Evolutionary conservation across 2,888 invertebrate species (phyloP).

Genomic region (Agonopterix heracliana): DNA sequence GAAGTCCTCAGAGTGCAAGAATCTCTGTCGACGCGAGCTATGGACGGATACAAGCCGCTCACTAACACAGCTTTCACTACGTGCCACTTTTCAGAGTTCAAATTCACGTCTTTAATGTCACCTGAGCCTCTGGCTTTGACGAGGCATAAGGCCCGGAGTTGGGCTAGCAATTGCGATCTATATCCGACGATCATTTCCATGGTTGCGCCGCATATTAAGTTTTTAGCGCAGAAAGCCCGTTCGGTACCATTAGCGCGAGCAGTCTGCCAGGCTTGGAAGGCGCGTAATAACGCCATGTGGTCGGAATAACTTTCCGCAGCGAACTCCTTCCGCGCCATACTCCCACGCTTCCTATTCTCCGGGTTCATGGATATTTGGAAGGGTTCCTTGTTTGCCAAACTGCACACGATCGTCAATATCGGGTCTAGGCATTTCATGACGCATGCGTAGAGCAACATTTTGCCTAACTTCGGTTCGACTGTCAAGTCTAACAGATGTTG

Average conservation of each 20-base stretch:
- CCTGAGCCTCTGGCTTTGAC: slow-evolving; percentile 78
- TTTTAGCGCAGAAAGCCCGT: slow-evolving; percentile 82
- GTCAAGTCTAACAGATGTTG: slow-evolving; percentile 93
- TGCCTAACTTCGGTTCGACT: slow-evolving; percentile 93
- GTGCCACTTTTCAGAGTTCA: slow-evolving; percentile 91
- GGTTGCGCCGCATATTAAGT: slow-evolving; percentile 85
- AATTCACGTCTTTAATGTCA: slow-evolving; percentile 82
- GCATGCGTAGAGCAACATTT: slow-evolving; percentile 92
- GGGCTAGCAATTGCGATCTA: slow-evolving; percentile 87
- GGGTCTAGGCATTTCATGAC: slow-evolving; percentile 96
- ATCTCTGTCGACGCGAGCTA: slow-evolving; percentile 84
- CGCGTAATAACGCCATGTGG: slow-evolving; percentile 89
- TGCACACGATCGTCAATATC: slow-evolving; percentile 91
- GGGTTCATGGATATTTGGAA: slow-evolving; percentile 85
- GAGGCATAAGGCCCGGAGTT: slow-evolving; percentile 85
- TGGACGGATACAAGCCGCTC: slow-evolving; percentile 93
- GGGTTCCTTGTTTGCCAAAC: slow-evolving; percentile 86
- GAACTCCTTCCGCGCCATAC: slow-evolving; percentile 80
- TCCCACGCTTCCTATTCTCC: slow-evolving; percentile 78
- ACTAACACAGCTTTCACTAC: slow-evolving; percentile 92
- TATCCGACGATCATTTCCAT: slow-evolving; percentile 95
- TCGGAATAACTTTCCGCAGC: slow-evolving; percentile 89
- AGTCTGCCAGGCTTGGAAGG: slow-evolving; percentile 81
- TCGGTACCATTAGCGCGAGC: slow-evolving; percentile 79
- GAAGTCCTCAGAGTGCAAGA: slow-evolving; percentile 78